These are phyloP conservation scores for Lepidonotus clava DNA, from an alignment of 2,888 invertebrate genomes.

Conservation along the genomic window DNA sequence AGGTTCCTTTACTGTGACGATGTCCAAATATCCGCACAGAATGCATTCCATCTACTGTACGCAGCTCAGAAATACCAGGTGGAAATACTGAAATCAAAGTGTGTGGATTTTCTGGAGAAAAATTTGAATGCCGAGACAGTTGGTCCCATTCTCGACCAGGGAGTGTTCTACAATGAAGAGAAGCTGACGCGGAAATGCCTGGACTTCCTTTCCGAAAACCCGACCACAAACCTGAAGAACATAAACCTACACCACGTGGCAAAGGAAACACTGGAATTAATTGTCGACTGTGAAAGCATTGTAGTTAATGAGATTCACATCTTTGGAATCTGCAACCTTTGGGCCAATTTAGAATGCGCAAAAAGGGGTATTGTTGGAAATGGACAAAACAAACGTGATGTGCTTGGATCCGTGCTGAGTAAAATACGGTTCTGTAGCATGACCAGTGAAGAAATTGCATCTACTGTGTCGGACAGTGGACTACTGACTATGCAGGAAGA, in stretches of 20 bases:
- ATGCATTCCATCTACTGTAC: background rate
- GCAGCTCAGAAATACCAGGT: background rate
- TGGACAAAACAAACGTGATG: background rate
- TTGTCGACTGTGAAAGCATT: background rate
- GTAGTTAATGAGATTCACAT: background rate
- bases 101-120: background rate
- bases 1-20: conserved; percentile 10
- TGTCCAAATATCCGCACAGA: background rate
- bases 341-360: conserved; percentile 1
- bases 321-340: background rate
- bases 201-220: background rate
- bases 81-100: background rate
- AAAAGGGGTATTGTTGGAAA: background rate
- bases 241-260: background rate
- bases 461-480: background rate
- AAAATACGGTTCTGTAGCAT: conserved; percentile 30
- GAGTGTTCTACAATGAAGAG: background rate
- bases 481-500: background rate
- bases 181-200: background rate
- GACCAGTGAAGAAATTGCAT: background rate
- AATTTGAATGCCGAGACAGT: background rate
- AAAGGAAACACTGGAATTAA: background rate
- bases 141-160: background rate
- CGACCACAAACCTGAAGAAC: background rate
- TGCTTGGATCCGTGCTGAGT: background rate